Evolutionary conservation across 2,888 invertebrate species (phyloP), one percentile per base, ranked within the genome.

Genomic region (Chymomyza procnemis): DNA sequence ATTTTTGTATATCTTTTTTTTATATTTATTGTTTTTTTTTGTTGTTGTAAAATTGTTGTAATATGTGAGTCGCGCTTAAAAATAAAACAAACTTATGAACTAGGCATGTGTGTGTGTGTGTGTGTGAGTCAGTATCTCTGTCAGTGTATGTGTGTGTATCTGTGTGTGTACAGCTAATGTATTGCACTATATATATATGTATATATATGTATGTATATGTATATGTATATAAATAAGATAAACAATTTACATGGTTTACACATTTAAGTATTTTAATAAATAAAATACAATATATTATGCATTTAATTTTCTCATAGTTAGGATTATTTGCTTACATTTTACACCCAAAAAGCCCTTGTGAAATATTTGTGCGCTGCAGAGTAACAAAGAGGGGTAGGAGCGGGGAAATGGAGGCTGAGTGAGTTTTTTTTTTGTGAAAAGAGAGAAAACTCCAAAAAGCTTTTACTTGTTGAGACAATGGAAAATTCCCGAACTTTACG

Each of bases 221-320:
- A 14, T 61, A 47, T 66, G 48, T 74, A 74, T 69, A 73, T 77
- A 66, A 75, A 69, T 69, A 73, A 64, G 67, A 72, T 82, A 73
- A 81, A 75, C 82, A 81, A 87, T 87, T 74, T 82, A 87, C 87
- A 81, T 70, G 69, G 34, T 60, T 62, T 61, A 55, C 64, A 63
- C 64, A 46, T n/a, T n/a, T 52, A 57, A 59, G 18, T 46, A 41
- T 41, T 41, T 41, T 41, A 41, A 41, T 41, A 26, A 26, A 26
- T 26, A 26, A 26, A 26, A 41, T 22, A 54, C 64, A 50, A 50
- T 18, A 50, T 18, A 50, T 18, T 50, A 50, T 18, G 19, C 18
- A 18, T 50, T 50, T 47, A n/a, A n/a, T n/a, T n/a, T n/a, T 50
- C 12, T 19, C 50, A 41, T 41, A 50, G 16, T 18, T 50, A 50